phyloP scores from a whole-genome alignment of 2,113 vertebrate genomes.

The Prunella fulvescens region DNA sequence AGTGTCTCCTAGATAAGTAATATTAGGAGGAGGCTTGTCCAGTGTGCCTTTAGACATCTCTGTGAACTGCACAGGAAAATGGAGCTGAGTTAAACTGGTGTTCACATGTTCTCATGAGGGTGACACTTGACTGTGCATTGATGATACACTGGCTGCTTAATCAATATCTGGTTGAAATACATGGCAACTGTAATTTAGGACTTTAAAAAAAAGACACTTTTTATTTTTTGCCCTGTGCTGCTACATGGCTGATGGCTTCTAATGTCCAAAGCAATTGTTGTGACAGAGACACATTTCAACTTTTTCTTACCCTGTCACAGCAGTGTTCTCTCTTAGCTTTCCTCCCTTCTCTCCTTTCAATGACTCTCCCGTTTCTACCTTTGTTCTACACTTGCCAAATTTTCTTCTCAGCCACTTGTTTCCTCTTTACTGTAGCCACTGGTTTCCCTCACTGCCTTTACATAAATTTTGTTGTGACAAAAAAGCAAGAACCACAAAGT shows the following conservation, averaged over 20 bases:
- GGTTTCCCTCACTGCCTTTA: neutral
- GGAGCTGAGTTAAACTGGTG: neutral
- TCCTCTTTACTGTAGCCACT: neutral
- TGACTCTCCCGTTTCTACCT: neutral
- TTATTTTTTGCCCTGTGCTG: neutral
- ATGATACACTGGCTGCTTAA: neutral
- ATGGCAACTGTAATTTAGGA: neutral
- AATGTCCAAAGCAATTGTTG: neutral
- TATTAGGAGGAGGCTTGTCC: neutral
- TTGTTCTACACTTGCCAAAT: neutral
- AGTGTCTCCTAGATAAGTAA: neutral
- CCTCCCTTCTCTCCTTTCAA: neutral
- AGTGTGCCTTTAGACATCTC: neutral
- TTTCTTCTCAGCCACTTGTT: neutral
- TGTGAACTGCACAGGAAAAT: neutral
- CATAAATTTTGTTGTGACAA: neutral
- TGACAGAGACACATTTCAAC: neutral
- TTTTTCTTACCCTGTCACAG: neutral
- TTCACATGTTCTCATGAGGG: neutral
- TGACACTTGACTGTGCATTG: neutral
- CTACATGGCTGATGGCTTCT: neutral
- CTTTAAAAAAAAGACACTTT: neutral
- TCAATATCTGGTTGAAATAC: neutral
- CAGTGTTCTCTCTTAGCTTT: neutral
- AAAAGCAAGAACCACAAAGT: neutral